phyloP scores from a whole-genome alignment of 2,113 vertebrate genomes.

The Cinclus mexicanus region DNA sequence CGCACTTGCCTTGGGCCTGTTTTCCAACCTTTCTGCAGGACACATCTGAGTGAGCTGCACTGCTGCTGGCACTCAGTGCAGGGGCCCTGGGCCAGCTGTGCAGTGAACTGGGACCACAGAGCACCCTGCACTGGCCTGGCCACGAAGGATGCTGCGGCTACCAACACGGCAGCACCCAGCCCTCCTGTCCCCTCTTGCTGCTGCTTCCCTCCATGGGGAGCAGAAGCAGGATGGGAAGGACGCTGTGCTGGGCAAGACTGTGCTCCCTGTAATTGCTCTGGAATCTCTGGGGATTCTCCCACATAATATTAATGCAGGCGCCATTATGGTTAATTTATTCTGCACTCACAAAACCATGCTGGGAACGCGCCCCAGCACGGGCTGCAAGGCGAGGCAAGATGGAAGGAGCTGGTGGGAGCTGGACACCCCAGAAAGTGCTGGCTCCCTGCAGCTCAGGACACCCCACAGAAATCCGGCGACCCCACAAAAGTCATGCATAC shows the following conservation, averaged over 20 bases:
- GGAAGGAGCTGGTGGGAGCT: neutral
- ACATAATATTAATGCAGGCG: conserved; percentile 50
- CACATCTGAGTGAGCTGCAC: rapidly evolving
- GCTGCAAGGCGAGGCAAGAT: rapidly evolving
- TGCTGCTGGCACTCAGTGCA: rapidly evolving
- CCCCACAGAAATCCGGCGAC: neutral
- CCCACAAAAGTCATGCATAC: rapidly evolving
- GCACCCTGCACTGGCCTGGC: neutral
- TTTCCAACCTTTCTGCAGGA: neutral
- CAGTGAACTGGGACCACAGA: rapidly evolving
- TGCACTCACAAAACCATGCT: neutral
- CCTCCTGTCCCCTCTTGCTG: neutral
- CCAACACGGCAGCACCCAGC: neutral
- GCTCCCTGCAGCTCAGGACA: neutral
- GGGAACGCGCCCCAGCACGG: neutral
- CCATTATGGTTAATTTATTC: conserved; percentile 33
- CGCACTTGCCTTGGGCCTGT: neutral
- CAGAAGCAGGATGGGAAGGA: neutral
- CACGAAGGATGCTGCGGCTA: rapidly evolving
- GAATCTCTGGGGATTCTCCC: conserved; percentile 49
- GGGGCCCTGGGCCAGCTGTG: rapidly evolving
- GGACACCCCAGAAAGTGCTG: rapidly evolving
- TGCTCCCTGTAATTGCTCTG: conserved; percentile 16
- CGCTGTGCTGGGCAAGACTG: neutral
- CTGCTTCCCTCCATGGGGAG: neutral